These are phyloP conservation scores for Ophonus ardosiacus DNA, from an alignment of 2,888 invertebrate species.

Conservation along the genomic window DNA sequence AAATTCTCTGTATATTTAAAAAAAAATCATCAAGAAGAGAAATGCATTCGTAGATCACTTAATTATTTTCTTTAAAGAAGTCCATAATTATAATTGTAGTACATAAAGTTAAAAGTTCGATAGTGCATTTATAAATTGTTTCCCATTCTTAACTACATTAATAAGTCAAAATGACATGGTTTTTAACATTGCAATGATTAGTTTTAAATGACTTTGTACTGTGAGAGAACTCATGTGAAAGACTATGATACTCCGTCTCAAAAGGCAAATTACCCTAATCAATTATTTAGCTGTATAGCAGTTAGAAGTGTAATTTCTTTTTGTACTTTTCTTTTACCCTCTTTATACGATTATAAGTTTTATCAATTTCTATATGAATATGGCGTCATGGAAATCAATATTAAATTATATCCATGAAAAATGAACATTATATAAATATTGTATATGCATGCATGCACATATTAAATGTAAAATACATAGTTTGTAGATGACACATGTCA, in stretches of 20 bases:
- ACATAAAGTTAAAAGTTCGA: background rate
- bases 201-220: conserved; percentile 56
- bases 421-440: background rate
- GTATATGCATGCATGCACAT: background rate
- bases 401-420: background rate
- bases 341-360: conserved; percentile 6
- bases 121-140: conserved; percentile 22
- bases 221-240: conserved; percentile 39
- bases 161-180: conserved; percentile 56
- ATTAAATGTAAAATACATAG: too few relatives aligned
- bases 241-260: conserved; percentile 42
- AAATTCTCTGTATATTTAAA: too few relatives aligned
- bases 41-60: too few relatives aligned
- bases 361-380: background rate
- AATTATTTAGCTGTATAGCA: conserved; percentile 45
- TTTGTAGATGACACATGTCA: too few relatives aligned
- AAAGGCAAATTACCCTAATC: conserved; percentile 58
- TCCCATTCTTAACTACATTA: conserved; percentile 23
- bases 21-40: too few relatives aligned
- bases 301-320: conserved; percentile 32
- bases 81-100: too few relatives aligned
- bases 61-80: too few relatives aligned
- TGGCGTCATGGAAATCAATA: background rate
- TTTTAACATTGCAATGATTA: conserved; percentile 59
- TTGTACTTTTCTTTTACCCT: conserved; percentile 10